Conservation (phyloP, 2,888 invertebrate genomes). For the Stenichneumon culpator region DNA sequence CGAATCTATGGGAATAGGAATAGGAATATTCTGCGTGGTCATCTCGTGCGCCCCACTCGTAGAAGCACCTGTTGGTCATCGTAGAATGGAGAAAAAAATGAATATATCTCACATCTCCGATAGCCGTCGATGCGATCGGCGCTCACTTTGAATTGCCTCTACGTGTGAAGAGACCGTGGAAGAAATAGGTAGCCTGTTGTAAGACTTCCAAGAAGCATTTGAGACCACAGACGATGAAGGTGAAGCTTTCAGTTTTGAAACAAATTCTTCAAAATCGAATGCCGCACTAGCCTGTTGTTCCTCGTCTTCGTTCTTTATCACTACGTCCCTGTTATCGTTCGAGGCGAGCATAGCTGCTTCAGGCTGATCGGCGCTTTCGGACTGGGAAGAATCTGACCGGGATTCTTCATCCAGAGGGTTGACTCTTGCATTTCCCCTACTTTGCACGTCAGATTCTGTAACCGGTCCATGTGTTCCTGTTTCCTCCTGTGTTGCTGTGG, state of each 20-base stretch:
- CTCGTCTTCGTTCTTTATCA: constrained; percentile 15
- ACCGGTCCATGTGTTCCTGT: not conserved
- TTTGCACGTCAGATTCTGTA: not conserved
- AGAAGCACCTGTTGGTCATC: not conserved
- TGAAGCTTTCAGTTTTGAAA: constrained; percentile 35
- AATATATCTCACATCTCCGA: not conserved
- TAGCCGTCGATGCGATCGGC: not conserved
- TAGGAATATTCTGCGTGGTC: not conserved
- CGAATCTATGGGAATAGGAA: not conserved
- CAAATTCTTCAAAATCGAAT: constrained; percentile 41
- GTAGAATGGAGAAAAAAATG: not conserved
- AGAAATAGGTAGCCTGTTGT: not conserved
- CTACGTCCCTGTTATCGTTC: not conserved
- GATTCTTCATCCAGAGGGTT: constrained; percentile 25
- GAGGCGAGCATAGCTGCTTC: not conserved
- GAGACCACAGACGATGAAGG: constrained; percentile 19
- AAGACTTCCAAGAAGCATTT: constrained; percentile 14
- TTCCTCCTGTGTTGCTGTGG: not conserved
- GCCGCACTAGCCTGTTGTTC: not conserved
- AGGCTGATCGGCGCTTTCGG: not conserved
- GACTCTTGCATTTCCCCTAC: not conserved
- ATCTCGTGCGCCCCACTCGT: not conserved
- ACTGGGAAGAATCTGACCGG: not conserved
- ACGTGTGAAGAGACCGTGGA: not conserved
- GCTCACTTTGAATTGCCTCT: constrained; percentile 1